Conservation (phyloP, 2,888 invertebrate species). For the Eilema griseolum region DNA sequence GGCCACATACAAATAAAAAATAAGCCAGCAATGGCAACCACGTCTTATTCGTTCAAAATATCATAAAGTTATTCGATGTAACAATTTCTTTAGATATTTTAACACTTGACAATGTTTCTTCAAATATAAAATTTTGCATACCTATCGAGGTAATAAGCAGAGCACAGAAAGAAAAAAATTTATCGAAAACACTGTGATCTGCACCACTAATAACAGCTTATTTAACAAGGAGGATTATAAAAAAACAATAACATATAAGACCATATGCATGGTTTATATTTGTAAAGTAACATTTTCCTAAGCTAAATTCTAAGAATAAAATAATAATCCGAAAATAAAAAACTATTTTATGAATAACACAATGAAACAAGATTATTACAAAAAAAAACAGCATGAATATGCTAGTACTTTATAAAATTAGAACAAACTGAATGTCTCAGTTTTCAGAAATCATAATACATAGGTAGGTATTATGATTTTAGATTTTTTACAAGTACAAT, state of each 20-base stretch:
- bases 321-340: slow-evolving; percentile 8
- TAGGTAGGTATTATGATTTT: too few relatives aligned
- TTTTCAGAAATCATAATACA: neutral
- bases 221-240: neutral
- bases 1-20: too few relatives aligned
- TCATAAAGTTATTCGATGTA: too few relatives aligned
- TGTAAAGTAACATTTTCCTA: slow-evolving; percentile 35
- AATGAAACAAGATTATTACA: slow-evolving; percentile 19
- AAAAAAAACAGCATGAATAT: neutral
- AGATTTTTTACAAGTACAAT: neutral
- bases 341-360: slow-evolving; percentile 30
- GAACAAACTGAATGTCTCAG: slow-evolving; percentile 1
- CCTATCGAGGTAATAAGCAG: too few relatives aligned
- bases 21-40: too few relatives aligned
- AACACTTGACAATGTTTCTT: too few relatives aligned
- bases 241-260: slow-evolving; percentile 9
- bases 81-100: too few relatives aligned
- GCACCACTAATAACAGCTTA: neutral
- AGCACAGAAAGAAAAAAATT: too few relatives aligned
- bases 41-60: neutral
- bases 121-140: too few relatives aligned
- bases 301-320: slow-evolving; percentile 24
- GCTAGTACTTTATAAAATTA: too few relatives aligned
- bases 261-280: neutral
- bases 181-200: neutral